Percentiles rank a stretch among this genome's conserved stretches.
Evolutionary conservation across 2,113 vertebrate species (phyloP).

Genomic region (Odontophorus gujanensis): DNA sequence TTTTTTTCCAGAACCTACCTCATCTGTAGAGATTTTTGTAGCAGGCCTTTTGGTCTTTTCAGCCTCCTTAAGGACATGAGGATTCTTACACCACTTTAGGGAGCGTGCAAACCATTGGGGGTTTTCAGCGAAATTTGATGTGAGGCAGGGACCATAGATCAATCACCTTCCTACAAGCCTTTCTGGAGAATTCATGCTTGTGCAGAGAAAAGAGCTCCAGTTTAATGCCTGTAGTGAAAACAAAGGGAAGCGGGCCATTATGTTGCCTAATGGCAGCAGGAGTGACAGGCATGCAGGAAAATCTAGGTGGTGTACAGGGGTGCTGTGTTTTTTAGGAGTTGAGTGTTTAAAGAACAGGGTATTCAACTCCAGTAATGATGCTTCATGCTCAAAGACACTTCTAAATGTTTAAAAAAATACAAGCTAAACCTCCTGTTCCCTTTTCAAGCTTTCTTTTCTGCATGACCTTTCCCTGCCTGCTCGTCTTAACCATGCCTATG

Average conservation of each 20-base stretch:
- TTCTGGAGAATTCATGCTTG: background rate
- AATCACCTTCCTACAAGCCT: background rate
- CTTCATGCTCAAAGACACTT: background rate
- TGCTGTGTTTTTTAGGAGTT: background rate
- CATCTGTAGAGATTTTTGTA: background rate
- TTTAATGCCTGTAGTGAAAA: background rate
- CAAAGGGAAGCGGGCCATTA: background rate
- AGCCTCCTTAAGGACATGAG: background rate
- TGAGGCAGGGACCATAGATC: background rate
- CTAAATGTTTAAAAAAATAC: background rate
- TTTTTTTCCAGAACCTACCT: background rate
- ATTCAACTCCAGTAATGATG: background rate
- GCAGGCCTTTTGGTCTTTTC: background rate
- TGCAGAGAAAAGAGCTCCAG: background rate
- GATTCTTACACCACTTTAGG: background rate
- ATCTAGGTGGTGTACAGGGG: background rate
- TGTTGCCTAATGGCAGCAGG: background rate
- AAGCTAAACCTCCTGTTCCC: background rate
- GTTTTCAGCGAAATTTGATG: background rate
- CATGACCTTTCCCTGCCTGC: background rate
- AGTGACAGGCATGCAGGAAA: rapidly evolving
- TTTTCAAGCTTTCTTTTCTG: background rate
- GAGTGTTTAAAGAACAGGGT: background rate
- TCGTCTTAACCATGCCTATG: background rate
- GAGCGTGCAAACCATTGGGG: background rate